Conservation (phyloP, 30 jellyfish, hydroid and myxozoan genomes). For the Haliclystus octoradiatus region DNA sequence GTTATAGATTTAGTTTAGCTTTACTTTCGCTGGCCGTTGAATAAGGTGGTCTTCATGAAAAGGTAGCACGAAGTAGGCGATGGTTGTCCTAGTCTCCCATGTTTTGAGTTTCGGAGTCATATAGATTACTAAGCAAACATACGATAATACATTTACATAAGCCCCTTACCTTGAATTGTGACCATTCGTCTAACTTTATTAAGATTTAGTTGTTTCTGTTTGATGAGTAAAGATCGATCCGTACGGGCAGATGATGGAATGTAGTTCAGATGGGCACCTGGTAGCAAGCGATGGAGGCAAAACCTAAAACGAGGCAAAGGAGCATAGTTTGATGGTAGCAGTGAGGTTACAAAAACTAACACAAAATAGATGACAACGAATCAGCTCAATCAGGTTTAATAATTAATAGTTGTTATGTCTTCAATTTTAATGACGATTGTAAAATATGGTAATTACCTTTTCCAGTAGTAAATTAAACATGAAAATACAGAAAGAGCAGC, state of each 20-base stretch:
- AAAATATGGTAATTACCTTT: conserved; percentile 49
- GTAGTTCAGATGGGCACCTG: conserved; percentile 17
- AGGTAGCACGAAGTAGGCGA: too few relatives aligned
- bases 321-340: background rate
- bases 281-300: conserved; percentile 59
- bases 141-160: background rate
- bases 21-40: too few relatives aligned
- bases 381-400: too few relatives aligned
- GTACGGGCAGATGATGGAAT: conserved; percentile 31
- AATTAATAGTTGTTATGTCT: too few relatives aligned
- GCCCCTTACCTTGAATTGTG: conserved; percentile 53
- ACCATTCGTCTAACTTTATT: conserved; percentile 23
- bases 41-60: too few relatives aligned
- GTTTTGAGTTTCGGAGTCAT: too few relatives aligned
- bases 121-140: too few relatives aligned
- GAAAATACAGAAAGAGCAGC: conserved; percentile 71
- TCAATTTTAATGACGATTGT: too few relatives aligned
- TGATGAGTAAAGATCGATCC: conserved; percentile 58
- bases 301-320: conserved; percentile 26
- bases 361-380: background rate
- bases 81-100: too few relatives aligned
- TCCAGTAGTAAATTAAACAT: conserved; percentile 48
- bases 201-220: conserved; percentile 19
- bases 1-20: too few relatives aligned
- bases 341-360: background rate